Conservation (phyloP, 2,113 vertebrate species). For the Dipodomys stephensi region DNA sequence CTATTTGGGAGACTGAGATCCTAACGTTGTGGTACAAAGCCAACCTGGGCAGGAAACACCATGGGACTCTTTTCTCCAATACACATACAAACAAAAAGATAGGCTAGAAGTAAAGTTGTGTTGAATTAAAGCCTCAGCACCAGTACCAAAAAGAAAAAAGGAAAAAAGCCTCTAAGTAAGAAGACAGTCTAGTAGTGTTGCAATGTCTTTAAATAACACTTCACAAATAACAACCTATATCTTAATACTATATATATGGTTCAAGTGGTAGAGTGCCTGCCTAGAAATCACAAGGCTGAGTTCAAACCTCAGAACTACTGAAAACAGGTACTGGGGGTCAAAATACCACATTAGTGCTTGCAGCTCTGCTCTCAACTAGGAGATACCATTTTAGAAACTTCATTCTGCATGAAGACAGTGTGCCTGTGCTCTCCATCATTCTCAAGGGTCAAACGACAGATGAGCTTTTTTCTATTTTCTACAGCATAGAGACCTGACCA, state of each 20-base stretch:
- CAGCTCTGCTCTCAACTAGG: neutral
- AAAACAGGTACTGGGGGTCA: neutral
- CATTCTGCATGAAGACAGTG: neutral
- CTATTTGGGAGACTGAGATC: too few relatives aligned
- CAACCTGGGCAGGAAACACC: too few relatives aligned
- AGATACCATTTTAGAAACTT: neutral
- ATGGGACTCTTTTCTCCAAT: too few relatives aligned
- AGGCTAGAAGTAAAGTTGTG: too few relatives aligned
- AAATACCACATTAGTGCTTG: neutral
- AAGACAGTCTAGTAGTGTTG: neutral
- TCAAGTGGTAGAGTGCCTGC: neutral
- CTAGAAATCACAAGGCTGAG: too few relatives aligned
- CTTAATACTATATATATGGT: too few relatives aligned
- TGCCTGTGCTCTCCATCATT: neutral
- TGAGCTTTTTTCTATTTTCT: neutral
- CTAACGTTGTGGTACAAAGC: too few relatives aligned
- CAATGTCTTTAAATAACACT: constrained; percentile 26
- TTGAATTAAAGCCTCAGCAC: too few relatives aligned
- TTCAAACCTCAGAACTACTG: too few relatives aligned
- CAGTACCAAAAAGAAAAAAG: neutral
- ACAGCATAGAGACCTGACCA: neutral
- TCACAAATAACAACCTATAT: constrained; percentile 1
- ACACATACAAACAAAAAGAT: too few relatives aligned
- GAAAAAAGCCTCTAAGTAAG: neutral
- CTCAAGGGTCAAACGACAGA: neutral